Evolutionary conservation across 2,797 vertebrate genomes (phyloP).

Genomic region (Pangasius sanitwongsei): DNA sequence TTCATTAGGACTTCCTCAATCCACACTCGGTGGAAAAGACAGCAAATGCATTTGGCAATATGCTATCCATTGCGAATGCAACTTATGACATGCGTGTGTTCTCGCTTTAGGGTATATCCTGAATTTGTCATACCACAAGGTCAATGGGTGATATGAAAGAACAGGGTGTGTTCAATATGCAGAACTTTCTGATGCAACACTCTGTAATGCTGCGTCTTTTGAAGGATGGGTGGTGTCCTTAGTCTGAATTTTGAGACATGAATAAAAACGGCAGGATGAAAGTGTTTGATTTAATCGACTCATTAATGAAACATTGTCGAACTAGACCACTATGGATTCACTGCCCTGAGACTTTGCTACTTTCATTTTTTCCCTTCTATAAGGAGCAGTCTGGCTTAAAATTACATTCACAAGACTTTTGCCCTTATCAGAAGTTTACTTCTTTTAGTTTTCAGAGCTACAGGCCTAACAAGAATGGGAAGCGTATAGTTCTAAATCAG

Average conservation of each 20-base stretch:
- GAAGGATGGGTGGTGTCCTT: conserved; percentile 37
- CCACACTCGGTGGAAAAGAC: conserved; percentile 44
- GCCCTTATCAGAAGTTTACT: background rate
- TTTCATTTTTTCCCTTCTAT: background rate
- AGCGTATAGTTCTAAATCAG: background rate
- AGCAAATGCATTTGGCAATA: conserved; percentile 53
- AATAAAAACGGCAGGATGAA: conserved; percentile 55
- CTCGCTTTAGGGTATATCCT: conserved; percentile 28
- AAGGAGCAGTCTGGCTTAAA: background rate
- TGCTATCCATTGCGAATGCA: conserved; percentile 49
- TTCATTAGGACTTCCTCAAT: conserved; percentile 67
- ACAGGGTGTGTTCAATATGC: conserved; percentile 55
- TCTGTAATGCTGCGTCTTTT: conserved; percentile 28
- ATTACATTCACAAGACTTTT: background rate
- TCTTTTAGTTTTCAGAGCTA: background rate
- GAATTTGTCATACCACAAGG: conserved; percentile 32
- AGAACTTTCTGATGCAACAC: conserved; percentile 52
- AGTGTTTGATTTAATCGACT: conserved; percentile 28
- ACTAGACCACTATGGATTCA: conserved; percentile 33
- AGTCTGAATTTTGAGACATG: conserved; percentile 25
- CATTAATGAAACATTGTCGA: conserved; percentile 28
- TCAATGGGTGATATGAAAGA: conserved; percentile 23
- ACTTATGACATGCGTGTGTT: background rate
- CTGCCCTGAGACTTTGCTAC: background rate
- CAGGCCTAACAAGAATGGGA: background rate